These are phyloP conservation scores for Coranthus polyacanthus DNA, from an alignment of 2,797 vertebrate species.

Conservation along the genomic window DNA sequence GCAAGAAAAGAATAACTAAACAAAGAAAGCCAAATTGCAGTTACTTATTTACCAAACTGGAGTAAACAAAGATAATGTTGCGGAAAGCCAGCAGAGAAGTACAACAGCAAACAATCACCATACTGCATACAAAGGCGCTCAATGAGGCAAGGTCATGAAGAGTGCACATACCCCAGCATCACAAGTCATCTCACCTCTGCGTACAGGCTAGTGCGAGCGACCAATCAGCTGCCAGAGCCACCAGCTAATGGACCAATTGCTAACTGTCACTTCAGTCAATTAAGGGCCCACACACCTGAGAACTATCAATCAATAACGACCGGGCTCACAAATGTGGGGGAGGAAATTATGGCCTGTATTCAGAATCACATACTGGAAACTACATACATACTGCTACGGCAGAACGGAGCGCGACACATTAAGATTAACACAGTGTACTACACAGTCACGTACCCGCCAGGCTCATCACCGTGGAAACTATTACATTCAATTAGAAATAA, in stretches of 20 bases:
- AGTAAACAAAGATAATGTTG: constrained; percentile 16
- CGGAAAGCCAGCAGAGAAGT: constrained; percentile 2
- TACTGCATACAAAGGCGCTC: constrained; percentile 20
- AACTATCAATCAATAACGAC: constrained; percentile 43
- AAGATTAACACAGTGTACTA: too few relatives aligned
- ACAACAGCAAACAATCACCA: constrained; percentile 28
- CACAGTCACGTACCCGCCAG: too few relatives aligned
- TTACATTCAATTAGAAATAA: too few relatives aligned
- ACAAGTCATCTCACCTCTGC: constrained; percentile 5
- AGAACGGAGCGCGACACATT: too few relatives aligned
- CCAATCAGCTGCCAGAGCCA: constrained; percentile 41
- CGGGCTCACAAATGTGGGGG: constrained; percentile 12
- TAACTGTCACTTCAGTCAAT: constrained; percentile 31
- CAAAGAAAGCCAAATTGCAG: neutral
- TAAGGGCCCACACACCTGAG: constrained; percentile 27
- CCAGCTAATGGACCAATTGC: constrained; percentile 44
- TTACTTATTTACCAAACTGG: constrained; percentile 8
- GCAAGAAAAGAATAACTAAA: neutral
- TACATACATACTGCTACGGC: too few relatives aligned
- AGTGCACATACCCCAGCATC: constrained; percentile 11
- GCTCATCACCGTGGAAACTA: too few relatives aligned
- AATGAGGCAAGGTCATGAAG: constrained; percentile 24
- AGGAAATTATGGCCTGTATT: constrained; percentile 1
- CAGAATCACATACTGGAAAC: neutral
- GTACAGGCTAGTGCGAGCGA: constrained; percentile 2